Conservation (phyloP, 2,797 vertebrate genomes). For the Macroramphosus scolopax region DNA sequence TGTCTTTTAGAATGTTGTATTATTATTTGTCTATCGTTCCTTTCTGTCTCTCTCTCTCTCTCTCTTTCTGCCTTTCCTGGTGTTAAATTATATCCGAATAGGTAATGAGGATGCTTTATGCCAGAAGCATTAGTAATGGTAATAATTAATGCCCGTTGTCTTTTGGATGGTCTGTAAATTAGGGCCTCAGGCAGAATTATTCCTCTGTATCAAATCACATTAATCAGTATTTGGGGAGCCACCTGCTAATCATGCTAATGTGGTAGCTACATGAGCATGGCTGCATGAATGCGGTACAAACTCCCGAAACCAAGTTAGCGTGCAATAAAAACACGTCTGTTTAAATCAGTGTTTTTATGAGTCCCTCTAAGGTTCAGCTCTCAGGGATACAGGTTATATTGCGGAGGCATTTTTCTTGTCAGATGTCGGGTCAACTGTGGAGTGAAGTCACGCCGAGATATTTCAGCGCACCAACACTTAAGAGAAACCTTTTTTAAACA, state of each 20-base stretch:
- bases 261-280: constrained; percentile 37
- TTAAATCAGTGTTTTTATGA: too few relatives aligned
- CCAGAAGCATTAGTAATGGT: constrained; percentile 49
- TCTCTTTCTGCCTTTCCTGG: constrained; percentile 15
- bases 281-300: constrained; percentile 38
- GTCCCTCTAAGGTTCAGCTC: too few relatives aligned
- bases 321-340: too few relatives aligned
- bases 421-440: too few relatives aligned
- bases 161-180: constrained; percentile 62
- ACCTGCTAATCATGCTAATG: constrained; percentile 62
- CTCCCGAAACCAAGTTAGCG: constrained; percentile 26
- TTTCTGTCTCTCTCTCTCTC: neutral
- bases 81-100: constrained; percentile 56
- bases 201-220: constrained; percentile 57
- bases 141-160: constrained; percentile 69
- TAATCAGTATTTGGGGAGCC: constrained; percentile 60
- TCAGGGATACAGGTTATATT: too few relatives aligned
- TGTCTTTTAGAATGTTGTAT: too few relatives aligned
- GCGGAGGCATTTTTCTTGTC: too few relatives aligned
- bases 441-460: too few relatives aligned
- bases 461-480: too few relatives aligned
- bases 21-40: neutral
- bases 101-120: constrained; percentile 60
- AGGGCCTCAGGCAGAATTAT: constrained; percentile 60
- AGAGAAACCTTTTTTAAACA: too few relatives aligned